A percentile compares a stretch with the other conserved stretches of the same genome.
Evolutionary conservation across 2,888 invertebrate genomes (phyloP).

Genomic region (Aphodius granarius): DNA sequence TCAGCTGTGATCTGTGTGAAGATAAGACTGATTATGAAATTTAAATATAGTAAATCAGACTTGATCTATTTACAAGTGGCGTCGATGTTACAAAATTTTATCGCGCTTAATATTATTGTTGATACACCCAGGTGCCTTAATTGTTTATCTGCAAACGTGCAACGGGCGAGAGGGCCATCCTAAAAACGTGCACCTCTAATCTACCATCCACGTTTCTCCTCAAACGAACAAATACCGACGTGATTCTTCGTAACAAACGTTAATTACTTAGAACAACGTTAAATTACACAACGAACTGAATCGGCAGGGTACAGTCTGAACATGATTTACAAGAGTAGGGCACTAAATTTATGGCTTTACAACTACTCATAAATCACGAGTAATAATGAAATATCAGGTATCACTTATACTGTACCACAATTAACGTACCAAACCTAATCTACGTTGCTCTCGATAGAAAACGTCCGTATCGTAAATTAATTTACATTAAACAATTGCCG

Average conservation of each 20-base stretch:
- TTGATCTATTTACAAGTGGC: slow-evolving; percentile 4
- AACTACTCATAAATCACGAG: not conserved
- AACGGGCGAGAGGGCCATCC: not conserved
- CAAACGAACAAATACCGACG: not conserved
- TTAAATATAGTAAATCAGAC: slow-evolving; percentile 13
- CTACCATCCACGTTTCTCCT: not conserved
- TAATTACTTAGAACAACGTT: not conserved
- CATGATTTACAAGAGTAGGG: not conserved
- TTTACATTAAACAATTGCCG: not conserved
- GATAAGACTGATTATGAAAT: slow-evolving; percentile 10
- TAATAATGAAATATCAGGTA: not conserved
- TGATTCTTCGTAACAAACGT: not conserved
- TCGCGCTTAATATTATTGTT: not conserved
- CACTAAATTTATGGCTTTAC: not conserved
- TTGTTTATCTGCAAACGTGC: slow-evolving; percentile 10
- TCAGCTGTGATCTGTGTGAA: slow-evolving; percentile 4
- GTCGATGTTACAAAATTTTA: not conserved
- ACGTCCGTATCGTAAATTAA: not conserved
- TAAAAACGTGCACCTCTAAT: slow-evolving; percentile 2
- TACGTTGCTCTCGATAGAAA: not conserved
- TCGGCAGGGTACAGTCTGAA: not conserved
- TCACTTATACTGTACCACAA: not conserved
- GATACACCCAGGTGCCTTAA: not conserved
- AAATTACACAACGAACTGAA: not conserved
- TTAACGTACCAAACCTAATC: not conserved